Base-by-base conservation (phyloP, 2,113 vertebrate genomes). In the Dryoscopus gambensis region DNA sequence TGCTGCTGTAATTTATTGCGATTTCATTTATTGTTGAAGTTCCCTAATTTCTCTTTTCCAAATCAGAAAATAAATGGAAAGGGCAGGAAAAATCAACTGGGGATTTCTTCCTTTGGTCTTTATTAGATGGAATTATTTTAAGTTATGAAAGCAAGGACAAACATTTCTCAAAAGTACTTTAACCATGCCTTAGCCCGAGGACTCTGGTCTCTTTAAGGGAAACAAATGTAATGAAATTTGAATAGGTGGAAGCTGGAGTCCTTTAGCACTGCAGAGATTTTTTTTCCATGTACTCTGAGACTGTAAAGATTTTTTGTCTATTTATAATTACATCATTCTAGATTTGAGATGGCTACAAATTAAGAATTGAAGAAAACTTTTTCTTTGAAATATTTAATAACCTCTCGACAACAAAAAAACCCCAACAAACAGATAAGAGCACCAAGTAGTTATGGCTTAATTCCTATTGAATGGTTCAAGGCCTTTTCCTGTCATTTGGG, bases 201-300 rank as follows among this genome's bases (percentile, higher is more conserved):
- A 67, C 55, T 82, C 60, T 69, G 27, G 20, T 80, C 6, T 20
- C 56, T 91, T 79, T 90, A 90, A 73, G 78, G 81, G 75, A 85
- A 88, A 80, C 21, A 90, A 95, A 80, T 88, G 31, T n/a, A 93
- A 84, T 90, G 44, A 64, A 63, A 81, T 90, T 95, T 88, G 88
- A 90, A 74, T 91, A 81, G 22, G 11, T 75, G 79, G 50, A 91
- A 40, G 24, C 37, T 77, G 44, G 39, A 63, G 53, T 91, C 35
- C 42, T 93, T 77, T 50, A 95, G 50, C 33, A 52, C 39, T 42
- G 13, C 55, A 42, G 35, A 62, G 31, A 19, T 23, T 49, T 74
- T 75, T 64, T 79, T 76, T n/a, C 23, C 25, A 44, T 37, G 20
- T 84, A 56, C 47, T 94, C 84, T 70, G 44, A 83, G 44, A 55